phyloP scores from a whole-genome alignment of 2,113 vertebrate species.

The Axis porcinus region DNA sequence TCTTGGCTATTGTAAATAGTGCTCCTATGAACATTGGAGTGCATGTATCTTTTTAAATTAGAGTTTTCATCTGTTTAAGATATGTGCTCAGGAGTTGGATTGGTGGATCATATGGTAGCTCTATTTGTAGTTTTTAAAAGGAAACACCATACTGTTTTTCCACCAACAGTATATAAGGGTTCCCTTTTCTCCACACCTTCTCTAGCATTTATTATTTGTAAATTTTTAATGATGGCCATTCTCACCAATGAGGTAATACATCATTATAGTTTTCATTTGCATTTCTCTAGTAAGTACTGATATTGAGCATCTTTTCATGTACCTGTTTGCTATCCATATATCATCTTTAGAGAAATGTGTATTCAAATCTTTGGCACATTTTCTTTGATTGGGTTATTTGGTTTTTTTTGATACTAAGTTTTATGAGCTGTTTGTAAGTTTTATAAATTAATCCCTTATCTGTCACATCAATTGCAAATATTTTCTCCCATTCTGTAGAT shows the following conservation, averaged over 20 bases:
- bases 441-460: background rate
- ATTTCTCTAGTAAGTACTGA: background rate
- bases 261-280: background rate
- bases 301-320: background rate
- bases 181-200: background rate
- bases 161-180: background rate
- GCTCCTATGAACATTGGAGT: background rate
- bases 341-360: background rate
- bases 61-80: background rate
- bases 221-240: background rate
- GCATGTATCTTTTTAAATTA: background rate
- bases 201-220: background rate
- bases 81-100: background rate
- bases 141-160: background rate
- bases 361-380: background rate
- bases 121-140: background rate
- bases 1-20: background rate
- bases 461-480: background rate
- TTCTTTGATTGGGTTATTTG: background rate
- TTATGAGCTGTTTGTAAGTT: background rate
- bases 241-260: background rate
- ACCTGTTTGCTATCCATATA: background rate
- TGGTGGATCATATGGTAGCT: background rate
- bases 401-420: background rate
- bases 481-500: background rate